Evolutionary conservation across 2,113 vertebrate genomes (phyloP).

Genomic region (Porphyrio hochstetteri): DNA sequence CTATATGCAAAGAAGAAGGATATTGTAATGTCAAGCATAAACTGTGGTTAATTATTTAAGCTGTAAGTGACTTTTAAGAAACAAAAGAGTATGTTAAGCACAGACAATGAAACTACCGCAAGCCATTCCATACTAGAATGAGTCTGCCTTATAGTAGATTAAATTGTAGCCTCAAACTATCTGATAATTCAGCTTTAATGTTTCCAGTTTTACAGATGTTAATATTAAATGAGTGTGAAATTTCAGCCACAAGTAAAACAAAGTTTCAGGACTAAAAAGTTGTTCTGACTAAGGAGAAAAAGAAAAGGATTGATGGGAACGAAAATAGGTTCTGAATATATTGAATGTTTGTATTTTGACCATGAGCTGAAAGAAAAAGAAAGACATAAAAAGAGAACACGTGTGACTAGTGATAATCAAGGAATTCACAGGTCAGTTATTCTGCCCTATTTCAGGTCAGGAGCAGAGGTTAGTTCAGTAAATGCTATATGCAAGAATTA

Average conservation of each 20-base stretch:
- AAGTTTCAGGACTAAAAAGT: neutral
- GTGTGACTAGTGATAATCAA: neutral
- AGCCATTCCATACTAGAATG: neutral
- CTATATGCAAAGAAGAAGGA: neutral
- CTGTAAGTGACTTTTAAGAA: slow-evolving; percentile 9
- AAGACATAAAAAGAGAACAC: too few relatives aligned
- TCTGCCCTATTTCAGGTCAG: neutral
- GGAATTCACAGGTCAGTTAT: neutral
- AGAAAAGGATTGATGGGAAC: neutral
- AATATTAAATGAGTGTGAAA: slow-evolving; percentile 39
- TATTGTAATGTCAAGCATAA: neutral
- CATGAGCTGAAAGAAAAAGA: neutral
- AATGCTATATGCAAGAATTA: neutral
- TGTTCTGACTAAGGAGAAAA: neutral
- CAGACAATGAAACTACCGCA: neutral
- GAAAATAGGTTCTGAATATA: neutral
- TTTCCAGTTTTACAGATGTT: slow-evolving; percentile 9
- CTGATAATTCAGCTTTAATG: neutral
- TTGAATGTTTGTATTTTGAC: neutral
- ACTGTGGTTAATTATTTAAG: neutral
- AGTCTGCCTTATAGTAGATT: neutral
- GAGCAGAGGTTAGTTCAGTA: neutral
- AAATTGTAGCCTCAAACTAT: slow-evolving; percentile 23
- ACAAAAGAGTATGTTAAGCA: neutral
- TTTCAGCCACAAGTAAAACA: slow-evolving; percentile 12